A percentile compares a stretch with the other conserved stretches of the same genome.
Evolutionary conservation across 2,888 invertebrate species (phyloP).

Genomic region (Apodemia hepburni): DNA sequence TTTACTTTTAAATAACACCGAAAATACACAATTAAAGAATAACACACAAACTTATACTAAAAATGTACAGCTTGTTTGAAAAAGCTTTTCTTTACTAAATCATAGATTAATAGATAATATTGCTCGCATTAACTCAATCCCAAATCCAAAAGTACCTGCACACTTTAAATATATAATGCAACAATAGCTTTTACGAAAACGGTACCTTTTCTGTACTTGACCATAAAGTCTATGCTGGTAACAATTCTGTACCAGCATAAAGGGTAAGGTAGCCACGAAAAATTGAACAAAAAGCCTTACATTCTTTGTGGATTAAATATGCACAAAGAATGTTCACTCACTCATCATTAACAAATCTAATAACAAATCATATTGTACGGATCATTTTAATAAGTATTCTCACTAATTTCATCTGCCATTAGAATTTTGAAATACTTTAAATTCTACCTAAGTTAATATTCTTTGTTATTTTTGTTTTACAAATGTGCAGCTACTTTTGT

Average conservation of each 20-base stretch:
- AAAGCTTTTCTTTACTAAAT: neutral
- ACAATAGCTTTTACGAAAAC: neutral
- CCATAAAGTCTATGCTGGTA: too few species aligned
- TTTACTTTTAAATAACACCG: neutral
- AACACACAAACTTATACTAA: neutral
- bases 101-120: neutral
- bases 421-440: too few species aligned
- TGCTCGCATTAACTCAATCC: neutral
- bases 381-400: too few species aligned
- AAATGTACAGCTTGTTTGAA: neutral
- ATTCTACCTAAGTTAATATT: neutral
- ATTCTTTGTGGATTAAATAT: too few species aligned
- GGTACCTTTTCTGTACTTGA: too few species aligned
- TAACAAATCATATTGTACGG: too few species aligned
- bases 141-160: constrained; percentile 3
- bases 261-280: too few species aligned
- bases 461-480: neutral
- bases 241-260: too few species aligned
- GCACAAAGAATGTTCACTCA: too few species aligned
- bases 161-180: neutral
- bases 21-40: neutral
- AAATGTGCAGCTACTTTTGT: constrained; percentile 3
- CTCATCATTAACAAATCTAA: too few species aligned
- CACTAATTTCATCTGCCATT: too few species aligned
- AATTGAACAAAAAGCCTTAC: too few species aligned